Conservation (phyloP, 1,140 invertebrate species). For the Achroia grisella region DNA sequence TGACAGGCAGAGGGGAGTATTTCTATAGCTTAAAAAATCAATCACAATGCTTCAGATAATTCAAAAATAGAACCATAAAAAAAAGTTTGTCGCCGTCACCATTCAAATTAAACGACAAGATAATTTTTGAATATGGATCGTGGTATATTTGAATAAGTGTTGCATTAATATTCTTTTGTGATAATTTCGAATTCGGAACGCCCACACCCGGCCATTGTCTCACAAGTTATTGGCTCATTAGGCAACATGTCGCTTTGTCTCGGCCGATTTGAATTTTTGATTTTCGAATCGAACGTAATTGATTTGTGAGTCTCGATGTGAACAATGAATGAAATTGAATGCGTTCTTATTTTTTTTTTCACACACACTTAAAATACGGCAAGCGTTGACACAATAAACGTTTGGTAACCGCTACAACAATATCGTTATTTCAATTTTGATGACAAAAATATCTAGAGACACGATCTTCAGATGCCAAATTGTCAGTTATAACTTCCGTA, state of each 20-base stretch:
- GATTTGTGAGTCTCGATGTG: constrained; percentile 27
- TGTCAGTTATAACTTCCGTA: constrained; percentile 25
- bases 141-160: constrained; percentile 67
- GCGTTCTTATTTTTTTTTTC: too few species aligned
- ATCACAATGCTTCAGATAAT: constrained; percentile 48
- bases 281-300: constrained; percentile 50
- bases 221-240: constrained; percentile 70
- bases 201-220: constrained; percentile 63
- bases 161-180: constrained; percentile 71
- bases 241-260: constrained; percentile 47
- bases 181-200: constrained; percentile 60
- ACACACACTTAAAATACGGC: not conserved
- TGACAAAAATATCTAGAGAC: constrained; percentile 24
- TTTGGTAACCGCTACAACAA: not conserved
- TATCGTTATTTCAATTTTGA: constrained; percentile 9
- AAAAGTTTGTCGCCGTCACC: constrained; percentile 46
- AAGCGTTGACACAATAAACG: not conserved
- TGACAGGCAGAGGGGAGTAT: constrained; percentile 21
- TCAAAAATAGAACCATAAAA: constrained; percentile 38
- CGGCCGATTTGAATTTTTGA: constrained; percentile 51
- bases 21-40: constrained; percentile 32
- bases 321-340: not conserved
- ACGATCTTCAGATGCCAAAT: constrained; percentile 19
- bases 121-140: constrained; percentile 61
- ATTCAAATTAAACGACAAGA: constrained; percentile 56